Evolutionary conservation across 2,888 invertebrate species (phyloP).

Genomic region (Sinohyriopsis cumingii): DNA sequence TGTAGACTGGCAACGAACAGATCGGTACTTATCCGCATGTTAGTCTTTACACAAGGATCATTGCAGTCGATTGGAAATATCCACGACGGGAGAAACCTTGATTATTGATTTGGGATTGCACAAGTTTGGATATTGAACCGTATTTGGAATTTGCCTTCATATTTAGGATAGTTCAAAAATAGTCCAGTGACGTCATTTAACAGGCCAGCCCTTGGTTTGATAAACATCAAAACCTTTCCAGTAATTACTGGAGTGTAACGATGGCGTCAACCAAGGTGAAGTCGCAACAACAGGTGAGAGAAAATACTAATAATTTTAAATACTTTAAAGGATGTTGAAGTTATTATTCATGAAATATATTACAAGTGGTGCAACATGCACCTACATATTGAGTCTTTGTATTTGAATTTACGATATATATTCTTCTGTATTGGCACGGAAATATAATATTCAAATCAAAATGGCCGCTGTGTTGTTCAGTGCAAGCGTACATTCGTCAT

Average conservation of each 20-base stretch:
- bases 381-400: neutral
- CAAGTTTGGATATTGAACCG: no score
- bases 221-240: constrained; percentile 39
- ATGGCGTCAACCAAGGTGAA: constrained; percentile 56
- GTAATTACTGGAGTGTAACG: constrained; percentile 40
- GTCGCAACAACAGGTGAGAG: constrained; percentile 46
- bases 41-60: no score
- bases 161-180: no score
- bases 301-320: constrained; percentile 4
- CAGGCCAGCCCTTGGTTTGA: constrained; percentile 24
- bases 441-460: constrained; percentile 1
- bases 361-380: neutral
- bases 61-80: no score
- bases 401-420: neutral
- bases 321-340: neutral
- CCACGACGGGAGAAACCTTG: no score
- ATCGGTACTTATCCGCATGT: no score
- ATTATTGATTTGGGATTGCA: no score
- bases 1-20: no score
- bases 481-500: no score
- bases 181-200: constrained; percentile 42
- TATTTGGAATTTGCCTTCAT: no score
- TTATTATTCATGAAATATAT: no score
- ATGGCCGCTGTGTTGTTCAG: neutral
- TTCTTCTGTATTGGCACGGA: neutral